Conservation (phyloP, 1,140 invertebrate species). For the Odontomachus brunneus region DNA sequence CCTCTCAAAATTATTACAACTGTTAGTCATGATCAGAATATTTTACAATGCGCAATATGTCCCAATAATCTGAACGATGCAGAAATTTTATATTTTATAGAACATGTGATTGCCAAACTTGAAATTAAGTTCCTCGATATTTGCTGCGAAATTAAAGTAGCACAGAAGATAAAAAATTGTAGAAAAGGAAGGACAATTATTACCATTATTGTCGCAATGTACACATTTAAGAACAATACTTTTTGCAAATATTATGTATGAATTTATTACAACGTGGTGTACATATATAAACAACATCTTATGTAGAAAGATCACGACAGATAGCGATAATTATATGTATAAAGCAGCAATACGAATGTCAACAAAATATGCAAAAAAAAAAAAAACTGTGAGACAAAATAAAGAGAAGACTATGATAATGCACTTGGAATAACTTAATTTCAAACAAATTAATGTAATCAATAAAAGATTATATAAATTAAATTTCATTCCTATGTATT, state of each 20-base stretch:
- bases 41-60: background rate
- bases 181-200: background rate
- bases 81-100: background rate
- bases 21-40: background rate
- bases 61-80: background rate
- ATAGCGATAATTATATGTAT: background rate
- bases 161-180: background rate
- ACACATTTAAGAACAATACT: background rate
- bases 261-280: too few species aligned
- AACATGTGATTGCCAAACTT: background rate
- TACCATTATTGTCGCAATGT: too few species aligned
- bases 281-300: background rate
- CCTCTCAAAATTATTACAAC: background rate
- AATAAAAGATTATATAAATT: too few species aligned
- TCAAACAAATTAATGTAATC: too few species aligned
- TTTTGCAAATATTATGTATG: background rate
- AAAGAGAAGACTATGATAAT: too few species aligned
- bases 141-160: background rate
- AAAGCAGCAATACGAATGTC: background rate
- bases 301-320: background rate
- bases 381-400: too few species aligned
- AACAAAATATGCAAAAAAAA: too few species aligned
- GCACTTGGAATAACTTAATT: too few species aligned
- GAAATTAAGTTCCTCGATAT: background rate
- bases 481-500: too few species aligned